Conservation (phyloP, 2,113 vertebrate species). For the Nerophis ophidion region DNA sequence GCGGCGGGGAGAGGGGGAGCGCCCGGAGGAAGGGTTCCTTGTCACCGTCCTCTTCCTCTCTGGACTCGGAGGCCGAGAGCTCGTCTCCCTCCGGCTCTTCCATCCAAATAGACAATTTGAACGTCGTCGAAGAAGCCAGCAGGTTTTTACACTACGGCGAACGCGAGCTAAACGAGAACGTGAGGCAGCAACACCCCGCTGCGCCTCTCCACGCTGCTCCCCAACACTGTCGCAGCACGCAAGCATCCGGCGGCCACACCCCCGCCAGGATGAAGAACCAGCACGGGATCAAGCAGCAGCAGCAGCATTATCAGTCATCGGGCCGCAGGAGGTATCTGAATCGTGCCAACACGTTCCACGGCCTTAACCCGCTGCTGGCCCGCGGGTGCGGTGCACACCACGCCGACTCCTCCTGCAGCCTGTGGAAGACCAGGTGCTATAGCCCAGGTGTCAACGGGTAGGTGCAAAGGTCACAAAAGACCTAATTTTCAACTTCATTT, state of each 20-base stretch:
- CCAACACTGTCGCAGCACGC: slow-evolving; percentile 63
- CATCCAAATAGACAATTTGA: slow-evolving; percentile 59
- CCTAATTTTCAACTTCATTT: background rate
- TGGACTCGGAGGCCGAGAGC: slow-evolving; percentile 68
- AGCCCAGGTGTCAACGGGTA: slow-evolving; percentile 89
- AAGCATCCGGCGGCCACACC: slow-evolving; percentile 64
- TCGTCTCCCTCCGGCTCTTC: slow-evolving; percentile 54
- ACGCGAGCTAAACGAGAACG: slow-evolving; percentile 50
- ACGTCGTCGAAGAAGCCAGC: slow-evolving; percentile 48
- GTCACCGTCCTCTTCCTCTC: slow-evolving; percentile 64
- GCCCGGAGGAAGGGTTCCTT: slow-evolving; percentile 62
- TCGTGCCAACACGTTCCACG: slow-evolving; percentile 88
- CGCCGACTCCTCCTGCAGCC: slow-evolving; percentile 75
- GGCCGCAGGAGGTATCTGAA: slow-evolving; percentile 90
- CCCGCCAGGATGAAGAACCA: slow-evolving; percentile 54
- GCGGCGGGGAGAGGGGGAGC: slow-evolving; percentile 38
- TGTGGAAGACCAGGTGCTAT: slow-evolving; percentile 89
- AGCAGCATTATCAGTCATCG: slow-evolving; percentile 49
- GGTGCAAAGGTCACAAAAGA: slow-evolving; percentile 37
- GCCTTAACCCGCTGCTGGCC: slow-evolving; percentile 82
- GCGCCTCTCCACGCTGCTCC: slow-evolving; percentile 37
- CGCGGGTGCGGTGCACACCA: slow-evolving; percentile 59
- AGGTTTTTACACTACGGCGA: slow-evolving; percentile 52
- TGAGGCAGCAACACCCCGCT: slow-evolving; percentile 36
- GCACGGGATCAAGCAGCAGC: slow-evolving; percentile 62